Percentiles rank a stretch among this genome's conserved stretches.
These are phyloP conservation scores for Pteromalus puparum DNA, from an alignment of 1,140 invertebrate genomes.

Conservation along the genomic window DNA sequence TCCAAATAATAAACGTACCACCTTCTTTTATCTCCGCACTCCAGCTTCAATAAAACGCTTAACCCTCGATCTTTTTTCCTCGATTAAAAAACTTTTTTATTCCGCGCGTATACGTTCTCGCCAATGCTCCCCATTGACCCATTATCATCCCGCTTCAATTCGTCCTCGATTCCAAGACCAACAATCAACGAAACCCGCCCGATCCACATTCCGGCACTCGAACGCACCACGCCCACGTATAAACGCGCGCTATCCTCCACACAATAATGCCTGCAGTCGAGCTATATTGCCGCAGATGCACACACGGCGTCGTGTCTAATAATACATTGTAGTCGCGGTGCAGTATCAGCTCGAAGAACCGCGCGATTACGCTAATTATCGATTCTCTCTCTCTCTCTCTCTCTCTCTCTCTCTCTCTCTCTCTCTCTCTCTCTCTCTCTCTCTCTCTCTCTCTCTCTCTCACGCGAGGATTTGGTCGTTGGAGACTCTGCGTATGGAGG, in stretches of 20 bases:
- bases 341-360: not conserved
- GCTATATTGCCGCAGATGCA: not conserved
- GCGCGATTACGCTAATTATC: constrained; percentile 4
- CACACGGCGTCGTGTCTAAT: too few species aligned
- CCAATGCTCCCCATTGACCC: not conserved
- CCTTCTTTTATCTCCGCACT: too few species aligned
- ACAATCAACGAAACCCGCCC: not conserved
- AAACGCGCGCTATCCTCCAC: not conserved
- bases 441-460: not conserved
- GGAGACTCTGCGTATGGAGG: too few species aligned
- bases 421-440: not conserved
- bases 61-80: too few species aligned
- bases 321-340: too few species aligned
- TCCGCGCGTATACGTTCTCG: too few species aligned
- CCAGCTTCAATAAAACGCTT: too few species aligned
- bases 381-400: not conserved
- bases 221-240: not conserved
- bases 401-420: not conserved
- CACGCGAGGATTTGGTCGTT: too few species aligned
- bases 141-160: not conserved
- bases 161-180: not conserved
- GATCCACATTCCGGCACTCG: not conserved
- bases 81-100: too few species aligned
- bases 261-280: not conserved
- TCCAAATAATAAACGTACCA: too few species aligned